These are phyloP conservation scores for Chiloscyllium punctatum DNA, from an alignment of 2,797 vertebrate species.

Conservation along the genomic window DNA sequence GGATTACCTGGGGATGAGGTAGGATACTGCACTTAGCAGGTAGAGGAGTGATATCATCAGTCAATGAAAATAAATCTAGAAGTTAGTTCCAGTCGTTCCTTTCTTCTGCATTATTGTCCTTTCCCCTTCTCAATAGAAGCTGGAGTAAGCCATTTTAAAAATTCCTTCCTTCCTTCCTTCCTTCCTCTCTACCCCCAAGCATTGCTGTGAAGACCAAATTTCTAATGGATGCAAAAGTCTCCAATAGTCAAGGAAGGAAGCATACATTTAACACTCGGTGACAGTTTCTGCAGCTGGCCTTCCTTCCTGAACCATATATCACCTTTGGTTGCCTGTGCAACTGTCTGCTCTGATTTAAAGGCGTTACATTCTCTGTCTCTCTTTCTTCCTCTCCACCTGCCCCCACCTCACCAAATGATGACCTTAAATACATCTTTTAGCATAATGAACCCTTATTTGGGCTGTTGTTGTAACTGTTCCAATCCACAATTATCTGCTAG, in stretches of 20 bases:
- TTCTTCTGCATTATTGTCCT: background rate
- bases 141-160: background rate
- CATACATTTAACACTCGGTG: background rate
- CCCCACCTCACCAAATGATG: background rate
- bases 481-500: background rate
- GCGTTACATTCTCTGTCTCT: background rate
- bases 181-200: background rate
- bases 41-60: background rate
- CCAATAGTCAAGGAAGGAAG: background rate
- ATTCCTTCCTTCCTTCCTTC: background rate
- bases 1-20: background rate
- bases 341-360: background rate
- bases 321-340: background rate
- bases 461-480: background rate
- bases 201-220: background rate
- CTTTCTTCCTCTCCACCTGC: background rate
- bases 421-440: background rate
- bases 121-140: background rate
- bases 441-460: background rate
- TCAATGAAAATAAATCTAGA: background rate
- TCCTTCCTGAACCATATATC: background rate
- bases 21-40: background rate
- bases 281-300: background rate
- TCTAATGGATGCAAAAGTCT: background rate
- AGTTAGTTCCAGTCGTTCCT: background rate